Conservation (phyloP, 2,113 vertebrate genomes). For the Lates calcarifer region DNA sequence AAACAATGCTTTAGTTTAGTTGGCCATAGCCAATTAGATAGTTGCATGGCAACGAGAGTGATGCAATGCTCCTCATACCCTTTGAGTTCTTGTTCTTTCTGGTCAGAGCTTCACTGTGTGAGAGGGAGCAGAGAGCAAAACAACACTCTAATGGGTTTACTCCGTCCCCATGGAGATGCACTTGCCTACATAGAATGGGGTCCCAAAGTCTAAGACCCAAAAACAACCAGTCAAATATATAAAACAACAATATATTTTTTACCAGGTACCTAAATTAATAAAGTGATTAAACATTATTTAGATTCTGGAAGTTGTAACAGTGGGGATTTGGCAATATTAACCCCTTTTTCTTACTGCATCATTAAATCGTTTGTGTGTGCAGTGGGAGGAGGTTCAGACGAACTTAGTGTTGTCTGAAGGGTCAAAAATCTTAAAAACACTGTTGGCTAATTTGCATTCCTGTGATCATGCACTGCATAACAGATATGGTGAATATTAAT, state of each 20-base stretch:
- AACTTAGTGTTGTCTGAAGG: neutral
- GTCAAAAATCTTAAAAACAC: neutral
- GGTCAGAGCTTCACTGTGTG: neutral
- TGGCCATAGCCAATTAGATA: slow-evolving; percentile 19
- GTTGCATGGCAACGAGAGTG: slow-evolving; percentile 21
- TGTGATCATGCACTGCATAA: neutral
- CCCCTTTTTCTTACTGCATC: too few species aligned
- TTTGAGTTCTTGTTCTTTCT: slow-evolving; percentile 13
- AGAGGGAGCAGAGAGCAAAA: slow-evolving; percentile 9
- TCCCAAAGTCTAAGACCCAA: too few species aligned
- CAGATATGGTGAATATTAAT: neutral
- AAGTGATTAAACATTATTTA: neutral
- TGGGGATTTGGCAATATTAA: too few species aligned
- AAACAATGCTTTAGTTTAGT: neutral
- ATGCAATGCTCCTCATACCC: neutral
- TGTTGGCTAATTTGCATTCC: neutral
- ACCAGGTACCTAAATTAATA: neutral
- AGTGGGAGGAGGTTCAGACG: neutral
- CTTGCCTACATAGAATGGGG: too few species aligned
- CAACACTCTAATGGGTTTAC: neutral
- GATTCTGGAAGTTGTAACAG: neutral
- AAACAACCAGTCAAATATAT: too few species aligned
- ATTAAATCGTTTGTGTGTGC: neutral
- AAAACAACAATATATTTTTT: too few species aligned
- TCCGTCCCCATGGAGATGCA: neutral